Evolutionary conservation across 2,797 vertebrate genomes (phyloP).

Genomic region (Paedocypris micromegethes): DNA sequence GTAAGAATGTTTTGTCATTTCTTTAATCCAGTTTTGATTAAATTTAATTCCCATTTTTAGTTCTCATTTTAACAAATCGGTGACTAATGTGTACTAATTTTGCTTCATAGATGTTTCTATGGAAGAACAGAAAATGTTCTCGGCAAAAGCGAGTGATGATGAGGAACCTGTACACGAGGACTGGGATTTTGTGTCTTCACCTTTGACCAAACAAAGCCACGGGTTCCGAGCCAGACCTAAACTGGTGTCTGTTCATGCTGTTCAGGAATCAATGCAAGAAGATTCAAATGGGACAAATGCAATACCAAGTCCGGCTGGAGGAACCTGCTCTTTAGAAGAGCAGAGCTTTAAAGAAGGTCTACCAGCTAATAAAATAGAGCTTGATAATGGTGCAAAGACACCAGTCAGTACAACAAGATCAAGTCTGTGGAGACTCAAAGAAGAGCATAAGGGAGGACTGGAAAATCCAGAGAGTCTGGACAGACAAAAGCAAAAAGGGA

Average conservation of each 20-base stretch:
- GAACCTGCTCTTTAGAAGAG: neutral
- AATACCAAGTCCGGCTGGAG: neutral
- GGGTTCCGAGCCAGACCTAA: conserved; percentile 49
- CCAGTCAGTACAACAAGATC: conserved; percentile 19
- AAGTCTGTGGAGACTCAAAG: conserved; percentile 26
- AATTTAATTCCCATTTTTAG: too few relatives aligned
- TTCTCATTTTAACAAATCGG: too few relatives aligned
- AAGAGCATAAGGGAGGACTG: conserved; percentile 43
- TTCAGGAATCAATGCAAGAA: conserved; percentile 61
- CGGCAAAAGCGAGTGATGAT: conserved; percentile 27
- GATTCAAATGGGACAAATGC: conserved; percentile 4
- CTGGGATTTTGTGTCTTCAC: conserved; percentile 16
- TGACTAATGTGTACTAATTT: too few relatives aligned
- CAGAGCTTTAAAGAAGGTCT: conserved; percentile 39
- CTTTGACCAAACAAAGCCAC: conserved; percentile 4
- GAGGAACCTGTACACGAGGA: conserved; percentile 27
- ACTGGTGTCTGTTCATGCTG: conserved; percentile 57
- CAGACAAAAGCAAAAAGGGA: conserved; percentile 39
- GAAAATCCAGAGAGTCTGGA: conserved; percentile 53
- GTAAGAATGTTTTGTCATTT: too few relatives aligned
- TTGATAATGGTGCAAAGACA: conserved; percentile 3
- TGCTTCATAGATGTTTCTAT: too few relatives aligned
- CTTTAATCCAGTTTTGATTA: too few relatives aligned
- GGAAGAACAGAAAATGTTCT: conserved; percentile 35
- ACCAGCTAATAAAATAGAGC: conserved; percentile 16